Base-by-base conservation (phyloP, 2,797 vertebrate genomes). In the Podarcis lilfordi region DNA sequence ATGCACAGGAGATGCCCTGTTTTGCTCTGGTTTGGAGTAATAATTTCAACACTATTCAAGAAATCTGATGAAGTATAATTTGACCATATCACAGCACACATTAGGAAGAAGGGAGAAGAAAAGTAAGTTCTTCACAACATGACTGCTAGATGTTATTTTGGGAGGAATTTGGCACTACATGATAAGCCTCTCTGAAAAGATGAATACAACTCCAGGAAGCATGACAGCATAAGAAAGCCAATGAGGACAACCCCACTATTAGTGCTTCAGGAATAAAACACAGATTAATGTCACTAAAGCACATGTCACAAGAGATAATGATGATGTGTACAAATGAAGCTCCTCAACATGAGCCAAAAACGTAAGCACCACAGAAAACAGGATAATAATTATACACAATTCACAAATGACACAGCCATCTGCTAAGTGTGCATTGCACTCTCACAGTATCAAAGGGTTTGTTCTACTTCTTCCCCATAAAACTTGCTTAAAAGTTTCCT, bases 301-400 rank as follows among this genome's bases (percentile, higher is more conserved):
- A 87, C 93, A 91, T 72, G 94, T 96, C 95, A 96, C 93, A 92
- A 93, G 91, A 95, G 95, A 96, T 96, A 96, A 97, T 96, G 92
- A 96, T 93, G 95, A 97, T 95, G 94, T 15, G 32, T 91, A 96
- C 94, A 95, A 96, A 97, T 92, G 96, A 95, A 95, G 95, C 94
- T 95, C 94, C 95, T 94, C 92, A 93, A 96, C 92, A 93, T 87
- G 91, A 95, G 94, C 93, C 95, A 95, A 92, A 94, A 96, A 91
- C 87, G 89, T 92, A 97, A 96, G 95, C 92, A 93, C 90, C 93
- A 96, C 93, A 66, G 89, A 95, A 94, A 96, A 94, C 87, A 69
- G 95, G 92, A 78, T 93, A 96, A 95, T 96, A 97, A 97, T 97
- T 96, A 96, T 84, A 95, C 61, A 97, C 94, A 95, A 95, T 95